Conservation (phyloP, 2,888 invertebrate genomes). For the Dryocosmus kuriphilus region DNA sequence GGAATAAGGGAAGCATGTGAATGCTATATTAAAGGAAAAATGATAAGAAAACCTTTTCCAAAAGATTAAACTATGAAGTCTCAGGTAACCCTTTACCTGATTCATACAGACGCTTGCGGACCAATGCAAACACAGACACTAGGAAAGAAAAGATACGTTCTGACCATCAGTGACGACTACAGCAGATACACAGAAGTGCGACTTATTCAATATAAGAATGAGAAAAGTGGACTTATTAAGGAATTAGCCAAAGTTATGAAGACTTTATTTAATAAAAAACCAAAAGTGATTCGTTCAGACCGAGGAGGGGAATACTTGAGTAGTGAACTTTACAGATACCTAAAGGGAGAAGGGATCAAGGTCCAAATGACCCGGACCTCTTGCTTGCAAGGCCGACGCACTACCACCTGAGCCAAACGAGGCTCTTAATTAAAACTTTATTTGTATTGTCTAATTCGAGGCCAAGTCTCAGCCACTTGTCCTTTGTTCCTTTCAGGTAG, state of each 20-base stretch:
- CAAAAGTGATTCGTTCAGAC: background rate
- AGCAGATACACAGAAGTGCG: slow-evolving; percentile 49
- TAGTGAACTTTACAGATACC: no score
- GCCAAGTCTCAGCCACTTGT: no score
- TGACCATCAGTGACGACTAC: slow-evolving; percentile 56
- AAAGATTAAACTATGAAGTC: slow-evolving; percentile 50
- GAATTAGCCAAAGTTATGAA: background rate
- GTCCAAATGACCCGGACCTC: no score
- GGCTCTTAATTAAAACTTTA: no score
- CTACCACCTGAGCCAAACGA: no score
- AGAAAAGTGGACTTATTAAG: background rate
- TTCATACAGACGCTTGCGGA: slow-evolving; percentile 62
- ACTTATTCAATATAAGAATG: slow-evolving; percentile 42
- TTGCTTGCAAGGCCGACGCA: no score
- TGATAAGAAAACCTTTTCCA: slow-evolving; percentile 55
- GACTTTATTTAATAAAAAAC: no score
- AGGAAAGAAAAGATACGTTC: no score
- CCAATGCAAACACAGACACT: slow-evolving; percentile 57
- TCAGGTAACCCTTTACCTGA: slow-evolving; percentile 45
- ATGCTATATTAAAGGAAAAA: no score
- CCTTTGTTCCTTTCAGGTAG: no score
- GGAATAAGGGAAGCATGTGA: slow-evolving; percentile 54
- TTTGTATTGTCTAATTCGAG: no score
- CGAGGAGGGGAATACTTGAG: no score
- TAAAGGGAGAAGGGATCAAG: background rate